A percentile compares a stretch with the other conserved stretches of the same genome.
Evolutionary conservation across 2,888 invertebrate species (phyloP).

Genomic region (Limnephilus lunatus): DNA sequence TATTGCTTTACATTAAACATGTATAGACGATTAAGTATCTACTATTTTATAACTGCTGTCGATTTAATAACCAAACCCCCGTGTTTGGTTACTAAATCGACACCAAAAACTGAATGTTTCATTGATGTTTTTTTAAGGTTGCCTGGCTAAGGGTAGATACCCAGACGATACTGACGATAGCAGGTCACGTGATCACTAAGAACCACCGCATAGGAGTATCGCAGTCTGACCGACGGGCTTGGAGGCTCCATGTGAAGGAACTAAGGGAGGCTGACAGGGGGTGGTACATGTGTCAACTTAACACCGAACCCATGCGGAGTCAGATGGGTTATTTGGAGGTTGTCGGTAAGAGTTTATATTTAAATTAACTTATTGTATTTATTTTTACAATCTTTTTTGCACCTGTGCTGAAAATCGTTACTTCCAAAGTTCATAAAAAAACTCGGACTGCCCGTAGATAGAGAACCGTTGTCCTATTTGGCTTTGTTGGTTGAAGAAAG

Average conservation of each 20-base stretch:
- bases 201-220: slow-evolving; percentile 90
- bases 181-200: slow-evolving; percentile 92
- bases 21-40: neutral
- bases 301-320: slow-evolving; percentile 86
- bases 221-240: slow-evolving; percentile 87
- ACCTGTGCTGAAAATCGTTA: neutral
- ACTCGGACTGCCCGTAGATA: too few relatives aligned
- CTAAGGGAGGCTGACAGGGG: slow-evolving; percentile 89
- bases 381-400: neutral
- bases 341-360: slow-evolving; percentile 76
- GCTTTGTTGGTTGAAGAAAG: too few relatives aligned
- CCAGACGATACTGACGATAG: slow-evolving; percentile 92
- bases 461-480: too few relatives aligned
- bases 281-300: slow-evolving; percentile 89
- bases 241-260: slow-evolving; percentile 89
- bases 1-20: neutral
- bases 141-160: slow-evolving; percentile 94
- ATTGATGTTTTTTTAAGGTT: slow-evolving; percentile 77
- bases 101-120: too few relatives aligned
- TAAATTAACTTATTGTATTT: neutral
- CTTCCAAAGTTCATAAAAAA: neutral
- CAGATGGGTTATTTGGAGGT: slow-evolving; percentile 82
- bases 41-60: too few relatives aligned
- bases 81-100: too few relatives aligned
- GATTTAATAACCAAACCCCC: neutral